Conservation (phyloP, 2,888 invertebrate species). For the Calliphora vomitoria region DNA sequence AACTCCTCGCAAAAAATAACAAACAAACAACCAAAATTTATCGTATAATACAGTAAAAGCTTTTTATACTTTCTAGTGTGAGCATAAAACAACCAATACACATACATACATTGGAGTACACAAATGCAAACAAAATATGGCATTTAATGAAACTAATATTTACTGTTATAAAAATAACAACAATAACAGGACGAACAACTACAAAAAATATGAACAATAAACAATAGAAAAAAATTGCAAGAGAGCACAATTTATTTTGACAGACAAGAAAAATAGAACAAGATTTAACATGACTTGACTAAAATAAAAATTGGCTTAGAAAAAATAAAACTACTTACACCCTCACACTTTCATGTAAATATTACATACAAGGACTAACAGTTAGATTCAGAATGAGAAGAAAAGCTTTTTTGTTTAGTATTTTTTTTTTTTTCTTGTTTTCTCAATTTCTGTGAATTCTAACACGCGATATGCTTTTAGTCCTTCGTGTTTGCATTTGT, state of each 20-base stretch:
- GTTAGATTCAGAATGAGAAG: neutral
- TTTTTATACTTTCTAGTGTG: neutral
- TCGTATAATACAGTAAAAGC: conserved; percentile 12
- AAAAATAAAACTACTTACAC: neutral
- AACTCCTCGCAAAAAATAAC: neutral
- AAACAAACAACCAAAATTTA: neutral
- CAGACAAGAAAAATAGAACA: conserved; percentile 21
- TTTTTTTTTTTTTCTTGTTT: neutral
- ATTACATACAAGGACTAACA: neutral
- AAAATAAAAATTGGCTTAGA: conserved; percentile 10
- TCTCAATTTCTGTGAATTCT: conserved; percentile 74
- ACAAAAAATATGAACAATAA: conserved; percentile 22
- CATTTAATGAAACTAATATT: conserved; percentile 69
- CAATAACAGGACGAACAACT: conserved; percentile 32
- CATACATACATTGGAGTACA: neutral
- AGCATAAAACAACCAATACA: neutral
- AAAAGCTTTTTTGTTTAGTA: conserved; percentile 48
- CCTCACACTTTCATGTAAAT: neutral
- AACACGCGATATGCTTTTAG: conserved; percentile 82
- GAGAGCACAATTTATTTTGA: conserved; percentile 23
- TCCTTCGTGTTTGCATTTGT: conserved; percentile 60
- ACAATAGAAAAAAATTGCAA: conserved; percentile 41
- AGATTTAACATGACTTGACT: conserved; percentile 24
- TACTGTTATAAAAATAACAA: conserved; percentile 64
- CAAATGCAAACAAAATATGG: neutral